Conservation (phyloP, 2,888 invertebrate species). For the Brachynemurus nebulosus region DNA sequence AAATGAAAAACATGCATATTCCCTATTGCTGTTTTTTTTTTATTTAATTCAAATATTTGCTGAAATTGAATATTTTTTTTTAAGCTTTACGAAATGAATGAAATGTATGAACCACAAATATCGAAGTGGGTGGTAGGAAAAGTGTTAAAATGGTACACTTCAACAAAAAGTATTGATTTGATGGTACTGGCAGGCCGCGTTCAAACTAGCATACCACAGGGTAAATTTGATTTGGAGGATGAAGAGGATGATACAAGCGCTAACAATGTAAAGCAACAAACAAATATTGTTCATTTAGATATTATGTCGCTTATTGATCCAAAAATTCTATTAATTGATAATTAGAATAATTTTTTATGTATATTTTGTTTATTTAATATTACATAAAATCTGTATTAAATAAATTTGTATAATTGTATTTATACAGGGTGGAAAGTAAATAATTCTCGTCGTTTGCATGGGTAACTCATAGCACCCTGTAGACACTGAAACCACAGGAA, state of each 20-base stretch:
- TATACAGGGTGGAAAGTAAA: no score
- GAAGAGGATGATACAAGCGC: neutral
- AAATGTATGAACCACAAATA: neutral
- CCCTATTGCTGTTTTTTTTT: no score
- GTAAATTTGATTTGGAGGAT: neutral
- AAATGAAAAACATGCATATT: no score
- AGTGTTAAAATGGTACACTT: neutral
- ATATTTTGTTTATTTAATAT: no score
- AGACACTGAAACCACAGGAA: no score
- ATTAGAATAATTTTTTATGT: no score
- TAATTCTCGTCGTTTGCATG: no score
- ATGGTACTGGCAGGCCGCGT: neutral
- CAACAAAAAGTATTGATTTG: neutral
- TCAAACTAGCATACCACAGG: neutral
- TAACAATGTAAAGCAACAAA: no score
- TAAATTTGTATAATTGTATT: no score
- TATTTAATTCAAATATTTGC: no score
- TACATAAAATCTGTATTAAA: no score
- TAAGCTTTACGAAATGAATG: neutral
- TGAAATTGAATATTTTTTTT: neutral
- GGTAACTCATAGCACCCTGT: no score
- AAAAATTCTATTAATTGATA: neutral
- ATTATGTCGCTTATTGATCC: neutral
- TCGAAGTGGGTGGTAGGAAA: neutral
- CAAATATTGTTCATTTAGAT: neutral